phyloP scores from a whole-genome alignment of 2,888 invertebrate species.

The Pseudococcus viburni region DNA sequence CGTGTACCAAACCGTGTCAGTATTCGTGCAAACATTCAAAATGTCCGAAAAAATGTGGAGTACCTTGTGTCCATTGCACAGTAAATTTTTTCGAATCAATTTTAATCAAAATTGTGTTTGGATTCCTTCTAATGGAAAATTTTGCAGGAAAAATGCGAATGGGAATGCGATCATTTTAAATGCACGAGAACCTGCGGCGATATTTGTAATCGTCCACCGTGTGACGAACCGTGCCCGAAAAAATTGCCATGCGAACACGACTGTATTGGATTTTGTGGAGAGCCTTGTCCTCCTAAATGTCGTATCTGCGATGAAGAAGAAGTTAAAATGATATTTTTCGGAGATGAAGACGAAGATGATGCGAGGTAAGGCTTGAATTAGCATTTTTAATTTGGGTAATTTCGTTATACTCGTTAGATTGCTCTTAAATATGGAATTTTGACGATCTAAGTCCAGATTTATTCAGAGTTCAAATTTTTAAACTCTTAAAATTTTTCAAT shows the following conservation, averaged over 20 bases:
- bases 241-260: slow-evolving; percentile 67
- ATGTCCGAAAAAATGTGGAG: slow-evolving; percentile 73
- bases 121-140: background rate
- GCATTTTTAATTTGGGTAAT: background rate
- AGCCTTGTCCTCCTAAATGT: slow-evolving; percentile 73
- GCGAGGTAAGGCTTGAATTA: slow-evolving; percentile 70
- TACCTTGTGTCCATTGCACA: slow-evolving; percentile 71
- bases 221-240: slow-evolving; percentile 64
- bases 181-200: slow-evolving; percentile 68
- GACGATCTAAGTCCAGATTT: too few species aligned
- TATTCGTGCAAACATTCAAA: slow-evolving; percentile 74
- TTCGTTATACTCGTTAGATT: too few species aligned
- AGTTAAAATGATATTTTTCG: slow-evolving; percentile 73
- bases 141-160: slow-evolving; percentile 69
- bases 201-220: slow-evolving; percentile 66
- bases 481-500: too few species aligned
- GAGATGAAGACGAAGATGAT: slow-evolving; percentile 74
- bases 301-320: slow-evolving; percentile 73
- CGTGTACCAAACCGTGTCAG: slow-evolving; percentile 74
- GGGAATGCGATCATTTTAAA: slow-evolving; percentile 67
- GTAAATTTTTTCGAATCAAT: slow-evolving; percentile 67
- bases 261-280: slow-evolving; percentile 69
- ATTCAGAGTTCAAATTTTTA: too few species aligned
- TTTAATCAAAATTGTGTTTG: background rate
- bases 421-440: too few species aligned